Base-by-base conservation (phyloP, 2,113 vertebrate species). In the Eira barbara region DNA sequence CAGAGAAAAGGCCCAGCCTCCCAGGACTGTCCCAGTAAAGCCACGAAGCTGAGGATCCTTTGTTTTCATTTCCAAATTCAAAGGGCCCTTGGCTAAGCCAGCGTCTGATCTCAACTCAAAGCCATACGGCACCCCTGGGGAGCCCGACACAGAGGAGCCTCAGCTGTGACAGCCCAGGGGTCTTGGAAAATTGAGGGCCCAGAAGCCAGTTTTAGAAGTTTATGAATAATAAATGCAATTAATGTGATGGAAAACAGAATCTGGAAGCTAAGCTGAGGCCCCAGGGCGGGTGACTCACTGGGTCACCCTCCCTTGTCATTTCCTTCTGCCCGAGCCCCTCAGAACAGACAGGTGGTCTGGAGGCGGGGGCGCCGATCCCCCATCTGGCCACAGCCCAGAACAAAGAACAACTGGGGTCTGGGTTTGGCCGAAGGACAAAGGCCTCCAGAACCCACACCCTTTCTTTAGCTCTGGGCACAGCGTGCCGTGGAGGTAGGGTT, bases 151-250 rank as follows among this genome's bases (percentile, higher is more conserved):
- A 52, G 94, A 96, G 95, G 55, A 85, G 90, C n/a, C 94, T 97
- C 92, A 86, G 96, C 97, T 97, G 92, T 61, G 85, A 90, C 92
- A 59, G 97, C 92, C 96, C 31, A 9, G 74, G 29, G 83, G 63
- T 36, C 83, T 81, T 63, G 67, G 96, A 79, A 97, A 97, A 89
- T 61, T 9, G 81, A 94, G 94, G 94, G 78, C 90, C 90, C 55
- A 94, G 87, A 95, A 97, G 95, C 92, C 78, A 25, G 84, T 86
- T 94, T 96, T 91, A 85, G 96, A 95, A 95, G 65, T 69, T 95
- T 88, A 96, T 97, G 96, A 97, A 96, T 97, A 98, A 97, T 97
- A 96, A 97, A 98, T 98, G 90, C 91, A 97, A 98, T 96, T 97
- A 98, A 87, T 13, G 15, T 88, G 85, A 95, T 59, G 74, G 81